Evolutionary conservation across 2,888 invertebrate genomes (phyloP).

Genomic region (Anthrax anthrax): DNA sequence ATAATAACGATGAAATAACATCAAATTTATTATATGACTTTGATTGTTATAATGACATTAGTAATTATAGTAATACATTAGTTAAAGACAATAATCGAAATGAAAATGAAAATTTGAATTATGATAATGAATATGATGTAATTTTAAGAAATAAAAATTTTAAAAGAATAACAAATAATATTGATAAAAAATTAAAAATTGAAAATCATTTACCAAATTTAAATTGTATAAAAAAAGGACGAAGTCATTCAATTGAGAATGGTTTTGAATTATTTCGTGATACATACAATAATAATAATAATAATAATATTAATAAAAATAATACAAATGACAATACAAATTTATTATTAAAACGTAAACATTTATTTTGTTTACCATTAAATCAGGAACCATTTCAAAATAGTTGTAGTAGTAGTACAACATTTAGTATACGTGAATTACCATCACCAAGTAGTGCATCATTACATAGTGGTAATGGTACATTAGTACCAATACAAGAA

Average conservation of each 20-base stretch:
- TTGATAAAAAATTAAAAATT: background rate
- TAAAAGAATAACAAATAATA: slow-evolving; percentile 8
- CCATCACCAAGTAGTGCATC: slow-evolving; percentile 35
- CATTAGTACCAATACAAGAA: slow-evolving; percentile 27
- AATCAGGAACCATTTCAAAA: slow-evolving; percentile 31
- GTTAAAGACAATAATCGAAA: slow-evolving; percentile 11
- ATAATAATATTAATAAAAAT: background rate
- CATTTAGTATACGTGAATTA: slow-evolving; percentile 29
- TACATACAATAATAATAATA: too few relatives aligned
- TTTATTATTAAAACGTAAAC: slow-evolving; percentile 17
- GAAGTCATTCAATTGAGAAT: slow-evolving; percentile 30
- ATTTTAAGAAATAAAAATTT: slow-evolving; percentile 26
- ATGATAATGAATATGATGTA: slow-evolving; percentile 18
- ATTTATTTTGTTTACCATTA: slow-evolving; percentile 27
- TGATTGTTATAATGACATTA: slow-evolving; percentile 26
- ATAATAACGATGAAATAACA: slow-evolving; percentile 28
- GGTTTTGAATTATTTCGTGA: slow-evolving; percentile 12
- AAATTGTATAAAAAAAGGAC: slow-evolving; percentile 21
- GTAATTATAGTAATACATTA: slow-evolving; percentile 23
- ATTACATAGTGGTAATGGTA: slow-evolving; percentile 30
- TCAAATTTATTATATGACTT: slow-evolving; percentile 24
- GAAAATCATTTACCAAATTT: slow-evolving; percentile 17
- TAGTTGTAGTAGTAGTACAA: slow-evolving; percentile 5
- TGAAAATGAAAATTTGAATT: background rate
- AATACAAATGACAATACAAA: background rate